Conservation (phyloP, 1,140 invertebrate genomes). For the Cydia splendana region DNA sequence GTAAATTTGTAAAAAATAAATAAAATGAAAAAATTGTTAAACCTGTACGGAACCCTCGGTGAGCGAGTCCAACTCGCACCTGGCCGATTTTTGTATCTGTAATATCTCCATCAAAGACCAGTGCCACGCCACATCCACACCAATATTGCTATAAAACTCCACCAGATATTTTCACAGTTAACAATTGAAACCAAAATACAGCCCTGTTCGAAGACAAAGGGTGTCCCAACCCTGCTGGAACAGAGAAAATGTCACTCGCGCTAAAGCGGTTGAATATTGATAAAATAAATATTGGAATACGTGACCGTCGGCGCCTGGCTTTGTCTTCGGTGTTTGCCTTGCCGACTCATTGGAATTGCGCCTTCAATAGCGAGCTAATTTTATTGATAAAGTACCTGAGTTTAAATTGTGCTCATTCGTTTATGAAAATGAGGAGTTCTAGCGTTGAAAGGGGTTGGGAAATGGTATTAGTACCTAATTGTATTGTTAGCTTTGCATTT, state of each 20-base stretch:
- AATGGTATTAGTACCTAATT: not conserved
- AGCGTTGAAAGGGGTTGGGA: constrained; percentile 7
- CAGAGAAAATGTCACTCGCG: constrained; percentile 44
- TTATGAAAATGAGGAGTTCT: constrained; percentile 23
- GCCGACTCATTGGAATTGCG: constrained; percentile 46
- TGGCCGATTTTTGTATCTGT: no score
- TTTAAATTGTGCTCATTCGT: constrained; percentile 29
- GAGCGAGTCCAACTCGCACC: no score
- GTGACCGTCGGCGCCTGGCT: constrained; percentile 58
- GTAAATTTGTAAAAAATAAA: no score
- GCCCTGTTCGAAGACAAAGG: constrained; percentile 15
- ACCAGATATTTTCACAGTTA: constrained; percentile 14
- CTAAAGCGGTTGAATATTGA: constrained; percentile 66
- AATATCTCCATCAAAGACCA: not conserved
- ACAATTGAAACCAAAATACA: constrained; percentile 31
- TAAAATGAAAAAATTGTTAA: no score
- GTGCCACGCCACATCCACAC: not conserved
- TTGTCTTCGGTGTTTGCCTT: constrained; percentile 49
- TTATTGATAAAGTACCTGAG: constrained; percentile 36
- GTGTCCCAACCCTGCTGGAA: constrained; percentile 18
- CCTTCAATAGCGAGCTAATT: constrained; percentile 38
- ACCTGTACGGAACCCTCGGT: no score
- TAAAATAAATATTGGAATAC: constrained; percentile 72
- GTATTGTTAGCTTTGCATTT: not conserved
- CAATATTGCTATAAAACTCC: not conserved